Conservation (phyloP, 2,888 invertebrate genomes). For the Nyleta sp. region DNA sequence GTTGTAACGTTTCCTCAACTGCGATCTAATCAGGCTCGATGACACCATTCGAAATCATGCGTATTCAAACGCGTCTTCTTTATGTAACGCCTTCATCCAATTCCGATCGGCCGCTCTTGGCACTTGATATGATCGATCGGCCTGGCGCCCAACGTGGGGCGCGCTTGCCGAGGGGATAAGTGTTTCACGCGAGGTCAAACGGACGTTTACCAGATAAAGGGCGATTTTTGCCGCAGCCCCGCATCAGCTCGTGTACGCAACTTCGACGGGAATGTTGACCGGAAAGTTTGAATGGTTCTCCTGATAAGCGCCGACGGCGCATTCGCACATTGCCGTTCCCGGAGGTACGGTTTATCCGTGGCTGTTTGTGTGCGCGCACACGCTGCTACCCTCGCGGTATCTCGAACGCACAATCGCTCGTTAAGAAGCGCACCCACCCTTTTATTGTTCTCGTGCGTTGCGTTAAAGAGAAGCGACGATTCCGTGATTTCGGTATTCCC, state of each 20-base stretch:
- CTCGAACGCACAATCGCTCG: conserved; percentile 64
- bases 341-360: conserved; percentile 18
- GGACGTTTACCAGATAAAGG: conserved; percentile 46
- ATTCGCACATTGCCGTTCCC: conserved; percentile 46
- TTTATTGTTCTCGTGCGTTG: conserved; percentile 60
- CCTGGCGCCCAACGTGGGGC: conserved; percentile 6
- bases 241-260: conserved; percentile 12
- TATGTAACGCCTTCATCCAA: conserved; percentile 34
- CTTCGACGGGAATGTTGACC: conserved; percentile 44
- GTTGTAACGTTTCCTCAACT: conserved; percentile 10
- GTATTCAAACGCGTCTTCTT: conserved; percentile 37
- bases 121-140: conserved; percentile 47
- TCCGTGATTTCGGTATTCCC: conserved; percentile 55
- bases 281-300: conserved; percentile 56
- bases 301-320: conserved; percentile 50
- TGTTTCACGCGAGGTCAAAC: conserved; percentile 54
- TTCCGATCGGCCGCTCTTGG: conserved; percentile 19
- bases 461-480: conserved; percentile 58
- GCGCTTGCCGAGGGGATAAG: conserved; percentile 46
- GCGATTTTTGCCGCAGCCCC: conserved; percentile 42
- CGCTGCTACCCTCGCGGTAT: conserved; percentile 57
- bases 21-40: conserved; percentile 17
- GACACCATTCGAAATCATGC: conserved; percentile 24
- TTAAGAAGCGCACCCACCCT: conserved; percentile 58
- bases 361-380: conserved; percentile 16